Conservation (phyloP, 2,113 vertebrate genomes). For the Coptodon rendalli region DNA sequence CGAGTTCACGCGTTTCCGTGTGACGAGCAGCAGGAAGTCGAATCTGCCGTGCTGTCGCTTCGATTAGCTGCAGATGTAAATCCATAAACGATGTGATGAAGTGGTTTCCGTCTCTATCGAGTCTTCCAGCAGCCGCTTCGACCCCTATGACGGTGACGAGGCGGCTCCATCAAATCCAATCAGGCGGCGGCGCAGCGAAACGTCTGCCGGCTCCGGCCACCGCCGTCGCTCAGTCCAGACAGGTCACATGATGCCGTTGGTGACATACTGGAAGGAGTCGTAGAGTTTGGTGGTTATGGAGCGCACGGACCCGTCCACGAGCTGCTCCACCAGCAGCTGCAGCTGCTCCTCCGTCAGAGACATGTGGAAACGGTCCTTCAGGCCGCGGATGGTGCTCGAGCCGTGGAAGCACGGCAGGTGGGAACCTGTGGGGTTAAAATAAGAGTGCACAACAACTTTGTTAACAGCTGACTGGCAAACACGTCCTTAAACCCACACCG, state of each 20-base stretch:
- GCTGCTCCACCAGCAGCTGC: conserved; percentile 88
- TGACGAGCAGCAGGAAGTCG: background rate
- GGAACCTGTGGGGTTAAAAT: conserved; percentile 69
- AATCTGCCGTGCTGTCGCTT: background rate
- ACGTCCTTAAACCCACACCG: background rate
- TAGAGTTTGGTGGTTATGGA: conserved; percentile 98
- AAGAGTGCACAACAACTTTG: background rate
- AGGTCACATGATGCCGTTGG: conserved; percentile 96
- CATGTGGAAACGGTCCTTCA: conserved; percentile 98
- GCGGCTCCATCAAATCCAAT: background rate
- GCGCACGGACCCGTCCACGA: conserved; percentile 91
- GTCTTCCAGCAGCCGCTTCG: background rate
- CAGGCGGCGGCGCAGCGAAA: background rate
- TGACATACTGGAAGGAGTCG: conserved; percentile 96
- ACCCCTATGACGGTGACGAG: background rate
- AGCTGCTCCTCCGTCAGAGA: conserved; percentile 95
- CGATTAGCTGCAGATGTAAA: background rate
- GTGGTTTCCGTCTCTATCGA: background rate
- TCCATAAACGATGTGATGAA: background rate
- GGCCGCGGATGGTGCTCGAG: conserved; percentile 88
- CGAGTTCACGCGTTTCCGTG: background rate
- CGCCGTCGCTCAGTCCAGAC: background rate
- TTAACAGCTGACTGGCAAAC: background rate
- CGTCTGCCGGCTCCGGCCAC: too few relatives aligned
- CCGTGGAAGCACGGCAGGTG: conserved; percentile 93